Evolutionary conservation across 1,140 invertebrate genomes (phyloP).

Genomic region (Spodoptera litura): DNA sequence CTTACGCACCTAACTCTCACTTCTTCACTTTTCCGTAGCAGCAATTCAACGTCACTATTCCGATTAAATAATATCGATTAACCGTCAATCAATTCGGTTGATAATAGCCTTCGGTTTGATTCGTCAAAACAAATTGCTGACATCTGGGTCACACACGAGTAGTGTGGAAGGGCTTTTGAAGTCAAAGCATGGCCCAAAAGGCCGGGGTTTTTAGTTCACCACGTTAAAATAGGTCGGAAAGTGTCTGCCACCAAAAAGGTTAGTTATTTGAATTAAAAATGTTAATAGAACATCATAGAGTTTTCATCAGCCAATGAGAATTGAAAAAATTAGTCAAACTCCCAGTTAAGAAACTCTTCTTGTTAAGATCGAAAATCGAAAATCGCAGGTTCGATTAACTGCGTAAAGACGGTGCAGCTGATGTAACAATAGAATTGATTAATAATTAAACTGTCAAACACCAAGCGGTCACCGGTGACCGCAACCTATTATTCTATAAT

Average conservation of each 20-base stretch:
- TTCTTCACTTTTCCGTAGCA: neutral
- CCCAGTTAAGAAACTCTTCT: neutral
- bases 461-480: no score
- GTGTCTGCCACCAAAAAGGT: slow-evolving; percentile 11
- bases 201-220: slow-evolving; percentile 16
- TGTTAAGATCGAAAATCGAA: neutral
- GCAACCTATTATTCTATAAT: no score
- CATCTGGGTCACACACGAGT: slow-evolving; percentile 36
- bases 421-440: no score
- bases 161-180: neutral
- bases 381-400: no score
- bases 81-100: slow-evolving; percentile 35
- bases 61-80: slow-evolving; percentile 48
- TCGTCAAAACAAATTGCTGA: slow-evolving; percentile 48
- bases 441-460: no score
- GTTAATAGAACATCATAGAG: neutral
- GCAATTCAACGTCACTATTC: slow-evolving; percentile 16
- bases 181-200: slow-evolving; percentile 20
- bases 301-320: no score
- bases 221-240: slow-evolving; percentile 12
- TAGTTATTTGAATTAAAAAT: slow-evolving; percentile 6
- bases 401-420: no score
- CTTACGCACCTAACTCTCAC: neutral
- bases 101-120: slow-evolving; percentile 43
- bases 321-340: no score